Percentiles rank a stretch among this genome's conserved stretches.
phyloP scores from a whole-genome alignment of 2,113 vertebrate genomes.

The Phodopus roborovskii region DNA sequence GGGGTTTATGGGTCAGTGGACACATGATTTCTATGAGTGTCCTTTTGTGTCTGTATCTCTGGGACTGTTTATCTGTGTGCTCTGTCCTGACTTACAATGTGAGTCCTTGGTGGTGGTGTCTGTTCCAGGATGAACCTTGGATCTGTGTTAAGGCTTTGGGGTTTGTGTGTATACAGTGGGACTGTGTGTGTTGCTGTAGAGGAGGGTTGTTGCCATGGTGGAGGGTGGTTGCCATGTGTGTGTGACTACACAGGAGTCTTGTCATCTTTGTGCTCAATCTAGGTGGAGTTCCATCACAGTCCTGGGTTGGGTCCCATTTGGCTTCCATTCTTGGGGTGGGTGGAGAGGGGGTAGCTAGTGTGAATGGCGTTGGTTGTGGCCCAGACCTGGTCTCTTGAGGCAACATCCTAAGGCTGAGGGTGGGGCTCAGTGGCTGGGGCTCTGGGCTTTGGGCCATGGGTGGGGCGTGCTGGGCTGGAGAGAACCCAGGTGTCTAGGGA shows the following conservation, averaged over 20 bases:
- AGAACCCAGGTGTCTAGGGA: conserved; percentile 71
- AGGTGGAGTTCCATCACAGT: conserved; percentile 43
- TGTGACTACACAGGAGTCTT: background rate
- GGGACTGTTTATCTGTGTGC: background rate
- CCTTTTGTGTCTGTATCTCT: background rate
- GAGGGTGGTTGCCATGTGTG: background rate
- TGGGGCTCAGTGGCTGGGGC: conserved; percentile 40
- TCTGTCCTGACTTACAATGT: background rate
- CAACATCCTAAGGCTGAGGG: conserved; percentile 56
- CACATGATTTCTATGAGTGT: background rate
- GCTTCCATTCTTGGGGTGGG: background rate
- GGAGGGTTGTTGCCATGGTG: background rate
- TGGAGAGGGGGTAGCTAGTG: background rate
- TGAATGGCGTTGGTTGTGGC: conserved; percentile 15
- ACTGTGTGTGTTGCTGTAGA: background rate
- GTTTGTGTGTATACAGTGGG: background rate
- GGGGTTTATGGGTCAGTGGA: background rate
- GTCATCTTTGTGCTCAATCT: background rate
- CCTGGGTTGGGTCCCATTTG: conserved; percentile 2
- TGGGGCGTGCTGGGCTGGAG: conserved; percentile 50
- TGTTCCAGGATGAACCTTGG: background rate
- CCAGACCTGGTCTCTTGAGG: conserved; percentile 23
- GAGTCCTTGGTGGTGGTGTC: background rate
- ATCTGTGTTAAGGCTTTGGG: background rate
- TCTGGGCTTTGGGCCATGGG: conserved; percentile 71